Conservation (phyloP, 1,140 invertebrate species). For the Archivesica marissinica region DNA sequence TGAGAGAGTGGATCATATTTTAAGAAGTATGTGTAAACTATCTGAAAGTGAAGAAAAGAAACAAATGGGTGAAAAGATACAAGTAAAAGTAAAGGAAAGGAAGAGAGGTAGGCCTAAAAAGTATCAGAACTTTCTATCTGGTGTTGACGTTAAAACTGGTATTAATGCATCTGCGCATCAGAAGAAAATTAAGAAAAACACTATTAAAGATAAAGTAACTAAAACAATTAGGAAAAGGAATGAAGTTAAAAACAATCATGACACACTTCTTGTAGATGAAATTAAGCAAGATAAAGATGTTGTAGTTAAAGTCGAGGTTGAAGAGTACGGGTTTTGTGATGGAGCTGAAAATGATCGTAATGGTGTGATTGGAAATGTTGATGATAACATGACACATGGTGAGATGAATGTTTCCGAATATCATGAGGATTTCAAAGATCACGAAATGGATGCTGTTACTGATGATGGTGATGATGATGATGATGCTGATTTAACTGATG, state of each 20-base stretch:
- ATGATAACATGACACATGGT: background rate
- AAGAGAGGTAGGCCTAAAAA: background rate
- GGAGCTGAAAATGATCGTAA: too few relatives aligned
- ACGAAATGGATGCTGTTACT: background rate
- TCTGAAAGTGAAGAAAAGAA: background rate
- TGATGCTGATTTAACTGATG: conserved; percentile 15
- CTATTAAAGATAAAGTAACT: too few relatives aligned
- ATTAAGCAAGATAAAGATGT: background rate
- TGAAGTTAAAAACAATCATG: background rate
- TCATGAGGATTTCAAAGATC: background rate
- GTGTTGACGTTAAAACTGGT: too few relatives aligned
- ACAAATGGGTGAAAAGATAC: background rate
- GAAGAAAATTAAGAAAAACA: background rate
- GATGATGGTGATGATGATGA: conserved; percentile 1
- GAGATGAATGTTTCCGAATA: background rate
- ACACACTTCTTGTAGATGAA: background rate
- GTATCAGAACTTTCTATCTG: background rate
- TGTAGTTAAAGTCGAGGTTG: conserved; percentile 8
- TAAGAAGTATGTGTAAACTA: background rate
- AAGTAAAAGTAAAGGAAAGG: background rate
- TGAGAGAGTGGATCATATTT: background rate
- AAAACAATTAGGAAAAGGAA: too few relatives aligned
- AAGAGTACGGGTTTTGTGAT: background rate
- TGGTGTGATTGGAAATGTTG: background rate
- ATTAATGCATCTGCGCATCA: too few relatives aligned